These are phyloP conservation scores for Capitulum mitella DNA, from an alignment of 2,888 invertebrate species.

Conservation along the genomic window DNA sequence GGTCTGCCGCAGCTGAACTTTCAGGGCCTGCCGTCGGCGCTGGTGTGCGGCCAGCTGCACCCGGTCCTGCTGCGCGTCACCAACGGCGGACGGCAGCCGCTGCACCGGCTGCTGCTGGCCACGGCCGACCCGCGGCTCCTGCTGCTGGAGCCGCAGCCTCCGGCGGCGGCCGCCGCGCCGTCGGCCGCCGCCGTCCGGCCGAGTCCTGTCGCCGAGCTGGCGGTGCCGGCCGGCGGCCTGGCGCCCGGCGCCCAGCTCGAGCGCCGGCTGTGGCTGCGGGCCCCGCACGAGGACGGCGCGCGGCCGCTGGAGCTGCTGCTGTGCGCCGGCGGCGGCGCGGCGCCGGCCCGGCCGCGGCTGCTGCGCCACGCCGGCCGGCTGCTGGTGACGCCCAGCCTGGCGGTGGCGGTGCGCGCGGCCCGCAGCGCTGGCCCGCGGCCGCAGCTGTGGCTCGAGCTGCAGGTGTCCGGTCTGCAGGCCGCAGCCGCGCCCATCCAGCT, in stretches of 20 bases:
- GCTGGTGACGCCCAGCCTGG: slow-evolving; percentile 5
- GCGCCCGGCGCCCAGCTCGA: neutral
- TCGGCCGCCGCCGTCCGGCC: neutral
- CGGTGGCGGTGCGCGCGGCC: neutral
- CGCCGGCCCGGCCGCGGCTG: neutral
- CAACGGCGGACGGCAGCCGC: slow-evolving; percentile 52
- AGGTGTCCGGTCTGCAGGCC: neutral
- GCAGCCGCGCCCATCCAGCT: neutral
- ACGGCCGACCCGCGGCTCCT: neutral
- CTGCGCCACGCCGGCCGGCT: slow-evolving; percentile 14
- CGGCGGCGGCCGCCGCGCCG: neutral
- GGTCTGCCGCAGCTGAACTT: slow-evolving; percentile 56
- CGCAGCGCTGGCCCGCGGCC: neutral
- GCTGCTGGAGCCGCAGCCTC: neutral
- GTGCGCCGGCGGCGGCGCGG: neutral
- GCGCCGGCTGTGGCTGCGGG: slow-evolving; percentile 17
- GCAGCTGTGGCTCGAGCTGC: neutral
- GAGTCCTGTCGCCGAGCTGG: neutral
- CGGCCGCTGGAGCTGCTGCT: slow-evolving; percentile 5
- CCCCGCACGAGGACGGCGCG: neutral
- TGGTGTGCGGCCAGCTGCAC: slow-evolving; percentile 67
- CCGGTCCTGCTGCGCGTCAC: slow-evolving; percentile 58
- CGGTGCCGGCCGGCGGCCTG: slow-evolving; percentile 16
- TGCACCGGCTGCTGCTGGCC: slow-evolving; percentile 1
- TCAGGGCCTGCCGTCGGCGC: slow-evolving; percentile 57